Conservation (phyloP, 1,140 invertebrate species). For the Notospermus geniculatus region DNA sequence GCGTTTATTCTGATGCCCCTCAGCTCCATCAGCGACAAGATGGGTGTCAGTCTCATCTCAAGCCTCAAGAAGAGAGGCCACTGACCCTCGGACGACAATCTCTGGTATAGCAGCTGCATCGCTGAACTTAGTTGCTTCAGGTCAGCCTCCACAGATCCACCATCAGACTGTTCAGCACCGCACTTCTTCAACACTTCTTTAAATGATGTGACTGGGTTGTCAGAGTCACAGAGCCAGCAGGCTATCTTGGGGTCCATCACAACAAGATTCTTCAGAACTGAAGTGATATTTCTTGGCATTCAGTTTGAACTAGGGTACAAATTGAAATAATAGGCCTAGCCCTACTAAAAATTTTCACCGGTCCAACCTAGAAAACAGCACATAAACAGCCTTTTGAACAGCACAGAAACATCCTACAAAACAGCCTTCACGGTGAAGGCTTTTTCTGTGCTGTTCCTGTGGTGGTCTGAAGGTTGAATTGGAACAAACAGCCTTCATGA, state of each 20-base stretch:
- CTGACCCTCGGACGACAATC: constrained; percentile 34
- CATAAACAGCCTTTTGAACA: background rate
- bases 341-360: too few relatives aligned
- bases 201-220: constrained; percentile 31
- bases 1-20: constrained; percentile 55
- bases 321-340: too few relatives aligned
- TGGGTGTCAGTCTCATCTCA: constrained; percentile 59
- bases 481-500: background rate
- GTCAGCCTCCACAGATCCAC: constrained; percentile 16
- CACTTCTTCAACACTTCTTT: constrained; percentile 28
- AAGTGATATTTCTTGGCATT: too few relatives aligned
- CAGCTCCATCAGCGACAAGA: constrained; percentile 61
- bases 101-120: constrained; percentile 30
- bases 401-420: too few relatives aligned
- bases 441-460: too few relatives aligned
- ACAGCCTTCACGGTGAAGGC: too few relatives aligned
- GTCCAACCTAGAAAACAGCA: too few relatives aligned
- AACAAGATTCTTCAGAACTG: too few relatives aligned
- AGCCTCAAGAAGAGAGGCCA: constrained; percentile 57
- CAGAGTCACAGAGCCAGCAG: constrained; percentile 41
- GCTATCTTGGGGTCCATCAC: constrained; percentile 35
- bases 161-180: background rate
- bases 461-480: too few relatives aligned
- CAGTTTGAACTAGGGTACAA: too few relatives aligned
- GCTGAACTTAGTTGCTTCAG: constrained; percentile 20